phyloP scores from a whole-genome alignment of 2,797 vertebrate genomes.

The Centropyge bicolor region DNA sequence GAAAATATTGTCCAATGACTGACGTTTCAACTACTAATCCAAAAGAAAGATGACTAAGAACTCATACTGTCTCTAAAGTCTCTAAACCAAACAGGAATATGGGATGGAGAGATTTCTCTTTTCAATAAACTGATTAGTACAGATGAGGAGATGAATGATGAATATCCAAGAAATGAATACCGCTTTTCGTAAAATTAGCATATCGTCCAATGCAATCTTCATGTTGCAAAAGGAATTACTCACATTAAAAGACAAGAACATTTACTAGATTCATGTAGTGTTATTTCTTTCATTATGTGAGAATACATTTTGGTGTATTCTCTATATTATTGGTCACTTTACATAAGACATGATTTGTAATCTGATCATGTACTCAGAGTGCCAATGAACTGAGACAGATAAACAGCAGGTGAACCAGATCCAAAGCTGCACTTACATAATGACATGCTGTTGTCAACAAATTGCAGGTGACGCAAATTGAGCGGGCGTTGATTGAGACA shows the following conservation, averaged over 20 bases:
- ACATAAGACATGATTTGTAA: neutral
- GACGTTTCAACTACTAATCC: neutral
- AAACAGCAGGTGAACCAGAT: slow-evolving; percentile 10
- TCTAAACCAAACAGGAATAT: neutral
- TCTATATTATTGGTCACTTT: neutral
- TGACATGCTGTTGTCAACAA: slow-evolving; percentile 2
- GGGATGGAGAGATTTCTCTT: slow-evolving; percentile 1
- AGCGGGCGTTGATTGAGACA: neutral
- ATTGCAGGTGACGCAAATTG: slow-evolving; percentile 25
- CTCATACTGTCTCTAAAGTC: too few relatives aligned
- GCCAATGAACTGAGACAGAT: neutral
- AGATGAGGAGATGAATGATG: neutral
- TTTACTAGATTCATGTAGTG: neutral
- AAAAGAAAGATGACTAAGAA: neutral
- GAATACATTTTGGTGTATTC: neutral
- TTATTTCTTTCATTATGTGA: neutral
- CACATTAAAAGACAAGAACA: neutral
- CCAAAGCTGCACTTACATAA: slow-evolving; percentile 8
- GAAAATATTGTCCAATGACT: neutral
- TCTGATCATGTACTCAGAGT: neutral
- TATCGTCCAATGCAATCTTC: neutral
- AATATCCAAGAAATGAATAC: slow-evolving; percentile 3
- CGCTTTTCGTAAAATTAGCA: slow-evolving; percentile 20
- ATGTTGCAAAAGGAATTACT: slow-evolving; percentile 2
- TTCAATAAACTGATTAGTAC: neutral